Base-by-base conservation (phyloP, 2,888 invertebrate species). In the Coenonympha arcania region DNA sequence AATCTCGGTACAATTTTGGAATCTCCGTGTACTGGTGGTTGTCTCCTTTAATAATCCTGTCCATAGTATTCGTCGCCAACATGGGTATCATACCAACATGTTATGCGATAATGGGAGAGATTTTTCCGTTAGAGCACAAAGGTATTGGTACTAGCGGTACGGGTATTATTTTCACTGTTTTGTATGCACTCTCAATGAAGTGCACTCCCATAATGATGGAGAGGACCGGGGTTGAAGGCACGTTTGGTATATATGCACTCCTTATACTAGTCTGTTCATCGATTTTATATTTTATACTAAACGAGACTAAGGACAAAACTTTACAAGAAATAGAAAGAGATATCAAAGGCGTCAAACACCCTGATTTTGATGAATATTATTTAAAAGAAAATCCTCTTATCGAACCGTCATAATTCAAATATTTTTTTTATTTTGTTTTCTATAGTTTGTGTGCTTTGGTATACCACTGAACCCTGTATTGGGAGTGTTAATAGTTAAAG, bases 261-360 rank as follows among this genome's bases (percentile, higher is more conserved):
- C 46, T 51, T 40, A 53, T 73, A 16, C 33, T 54, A 6, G 4
- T 66, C 3, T 63, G 66, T 52, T 55, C 69, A 3, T 2, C 58
- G 1, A 8, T 64, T 18, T 55, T 73, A 33, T 63, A 62, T 51
- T 65, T 56, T 31, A 52, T 68, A 26, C 18, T 74, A 15, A 69
- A 69, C 9, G 75, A 75, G 55, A 74, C 74, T 1, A 74, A 73
- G 49, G 68, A 69, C 40, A 71, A 57, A 48, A 65, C 68, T 0
- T 53, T 74, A 22, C 66, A 68, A 45, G 64, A 72, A 11, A 71
- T 74, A 26, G 73, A 73, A 52, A 58, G 67, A 55, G 63, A 66
- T 43, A 58, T 74, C 8, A 41, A 2, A 61, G 58, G 53, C 33
- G 16, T 33, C 8, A 34, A 34, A n/a, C 18, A 34, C 8, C 1